phyloP scores from a whole-genome alignment of 2,113 vertebrate species.

The Aphyosemion australe region DNA sequence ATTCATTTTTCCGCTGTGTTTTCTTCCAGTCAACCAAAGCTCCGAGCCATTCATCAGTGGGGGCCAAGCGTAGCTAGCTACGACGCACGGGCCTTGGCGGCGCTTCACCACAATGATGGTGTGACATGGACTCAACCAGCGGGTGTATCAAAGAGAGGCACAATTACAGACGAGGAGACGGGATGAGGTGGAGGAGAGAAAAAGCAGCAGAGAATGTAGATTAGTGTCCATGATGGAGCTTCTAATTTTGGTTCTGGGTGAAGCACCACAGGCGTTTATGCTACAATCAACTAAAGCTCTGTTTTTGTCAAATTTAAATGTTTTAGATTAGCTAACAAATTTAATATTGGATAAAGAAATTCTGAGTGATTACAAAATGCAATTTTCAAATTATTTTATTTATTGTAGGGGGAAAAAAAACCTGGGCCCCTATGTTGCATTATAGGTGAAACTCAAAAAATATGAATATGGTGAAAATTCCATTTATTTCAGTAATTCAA shows the following conservation, averaged over 20 bases:
- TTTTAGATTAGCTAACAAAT: too few relatives aligned
- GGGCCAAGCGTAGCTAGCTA: slow-evolving; percentile 46
- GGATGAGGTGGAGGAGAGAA: slow-evolving; percentile 29
- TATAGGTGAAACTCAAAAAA: too few relatives aligned
- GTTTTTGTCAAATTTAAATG: too few relatives aligned
- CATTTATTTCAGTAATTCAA: too few relatives aligned
- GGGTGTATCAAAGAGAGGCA: slow-evolving; percentile 73
- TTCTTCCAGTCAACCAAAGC: slow-evolving; percentile 48
- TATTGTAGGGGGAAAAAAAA: too few relatives aligned
- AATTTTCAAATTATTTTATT: too few relatives aligned
- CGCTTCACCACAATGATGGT: slow-evolving; percentile 59
- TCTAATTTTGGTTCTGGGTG: slow-evolving; percentile 65
- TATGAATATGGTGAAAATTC: too few relatives aligned
- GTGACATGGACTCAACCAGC: slow-evolving; percentile 68
- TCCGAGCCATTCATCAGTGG: slow-evolving; percentile 59
- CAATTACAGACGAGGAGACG: slow-evolving; percentile 71
- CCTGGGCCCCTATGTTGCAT: too few relatives aligned
- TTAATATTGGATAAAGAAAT: slow-evolving; percentile 19
- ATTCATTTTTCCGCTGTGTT: slow-evolving; percentile 54
- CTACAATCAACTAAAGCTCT: slow-evolving; percentile 16
- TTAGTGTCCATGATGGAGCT: slow-evolving; percentile 46
- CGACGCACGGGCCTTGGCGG: slow-evolving; percentile 36
- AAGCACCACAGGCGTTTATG: slow-evolving; percentile 30
- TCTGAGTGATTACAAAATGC: background rate
- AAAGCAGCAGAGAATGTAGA: background rate